Evolutionary conservation across 2,797 vertebrate genomes (phyloP), one percentile per base, ranked within the genome.

Genomic region (Sebastes itinus): DNA sequence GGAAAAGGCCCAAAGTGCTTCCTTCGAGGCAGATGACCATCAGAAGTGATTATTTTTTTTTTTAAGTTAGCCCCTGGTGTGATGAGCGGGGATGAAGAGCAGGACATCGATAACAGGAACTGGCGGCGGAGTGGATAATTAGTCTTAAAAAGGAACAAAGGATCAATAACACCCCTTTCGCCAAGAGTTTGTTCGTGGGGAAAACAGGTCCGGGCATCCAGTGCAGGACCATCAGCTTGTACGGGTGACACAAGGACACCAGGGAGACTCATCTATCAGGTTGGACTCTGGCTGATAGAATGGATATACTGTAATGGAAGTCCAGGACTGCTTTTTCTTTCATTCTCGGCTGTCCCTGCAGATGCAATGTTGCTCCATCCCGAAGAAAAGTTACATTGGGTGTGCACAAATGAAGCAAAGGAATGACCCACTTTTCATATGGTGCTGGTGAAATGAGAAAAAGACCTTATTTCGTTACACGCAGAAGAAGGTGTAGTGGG

Each of bases 121-220:
- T 93, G 80, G 87, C 86, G 64, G 85, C 72, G 88, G 90, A 92
- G 91, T 94, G 91, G 92, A 93, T 95, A 96, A 96, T 95, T 95
- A 94, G 94, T 91, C 90, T 91, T 93, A 93, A 94, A 94, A 90
- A 89, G 87, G 90, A 93, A 92, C 86, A 88, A 84, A 90, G 90
- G 92, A 95, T 95, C 94, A 94, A 95, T 95, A 93, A 11, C 46
- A 32, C 60, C 49, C 72, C 68, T 11, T 85, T 87, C 81, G 72
- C 85, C 75, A 82, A 75, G 89, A 83, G 77, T 92, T 90, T 90
- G 89, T 87, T 91, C 86, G 83, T 76, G 71, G 84, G 52, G 86
- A 88, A 91, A 92, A 86, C 83, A 84, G 87, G 74, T 80, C 78
- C 59, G 81, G 61, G 81, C 70, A 63, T 86, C 82, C 72, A 67